phyloP scores from a whole-genome alignment of 2,113 vertebrate species.

The Micronisus gabar region DNA sequence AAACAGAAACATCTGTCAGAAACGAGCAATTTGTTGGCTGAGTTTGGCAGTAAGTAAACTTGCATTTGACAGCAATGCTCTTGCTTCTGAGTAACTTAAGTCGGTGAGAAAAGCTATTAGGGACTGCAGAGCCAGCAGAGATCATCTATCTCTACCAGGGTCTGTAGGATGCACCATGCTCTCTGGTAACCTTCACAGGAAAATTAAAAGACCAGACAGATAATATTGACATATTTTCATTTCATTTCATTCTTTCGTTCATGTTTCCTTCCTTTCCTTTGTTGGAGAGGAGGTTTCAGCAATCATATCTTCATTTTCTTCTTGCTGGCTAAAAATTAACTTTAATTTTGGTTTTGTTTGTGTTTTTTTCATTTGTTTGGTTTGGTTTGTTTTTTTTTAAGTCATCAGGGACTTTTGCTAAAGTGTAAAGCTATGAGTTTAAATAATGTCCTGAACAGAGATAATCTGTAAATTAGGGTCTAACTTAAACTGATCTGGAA shows the following conservation, averaged over 20 bases:
- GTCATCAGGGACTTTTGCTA: neutral
- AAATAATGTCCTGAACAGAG: neutral
- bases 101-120: neutral
- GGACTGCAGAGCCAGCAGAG: neutral
- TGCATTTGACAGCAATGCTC: neutral
- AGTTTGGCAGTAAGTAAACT: neutral
- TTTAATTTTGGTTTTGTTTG: neutral
- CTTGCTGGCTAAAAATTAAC: neutral
- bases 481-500: neutral
- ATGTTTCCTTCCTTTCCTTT: neutral
- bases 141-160: neutral
- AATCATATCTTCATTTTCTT: neutral
- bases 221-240: neutral
- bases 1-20: constrained; percentile 66
- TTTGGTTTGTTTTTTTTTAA: neutral
- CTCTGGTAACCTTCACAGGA: neutral
- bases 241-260: neutral
- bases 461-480: neutral
- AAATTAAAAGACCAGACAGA: neutral
- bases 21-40: neutral
- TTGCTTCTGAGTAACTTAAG: neutral
- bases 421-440: neutral
- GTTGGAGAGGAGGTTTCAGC: neutral
- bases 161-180: neutral
- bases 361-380: neutral